A percentile compares a stretch with the other conserved stretches of the same genome.
Conservation (phyloP, 2,888 invertebrate genomes). For the Cryptus armator region DNA sequence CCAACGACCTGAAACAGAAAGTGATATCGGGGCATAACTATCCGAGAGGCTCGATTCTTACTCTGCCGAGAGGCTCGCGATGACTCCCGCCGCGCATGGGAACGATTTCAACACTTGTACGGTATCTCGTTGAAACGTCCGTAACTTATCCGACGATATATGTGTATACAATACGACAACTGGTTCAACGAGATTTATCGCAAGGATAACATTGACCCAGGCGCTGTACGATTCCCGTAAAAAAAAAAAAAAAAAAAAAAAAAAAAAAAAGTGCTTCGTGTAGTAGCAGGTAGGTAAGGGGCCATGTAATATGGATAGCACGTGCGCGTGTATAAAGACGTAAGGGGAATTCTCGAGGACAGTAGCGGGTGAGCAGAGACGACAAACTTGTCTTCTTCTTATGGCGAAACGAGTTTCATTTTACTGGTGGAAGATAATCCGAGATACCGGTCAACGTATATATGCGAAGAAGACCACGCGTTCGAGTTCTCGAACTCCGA, state of each 20-base stretch:
- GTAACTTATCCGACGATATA: not conserved
- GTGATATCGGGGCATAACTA: conserved; percentile 3
- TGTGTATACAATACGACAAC: conserved; percentile 16
- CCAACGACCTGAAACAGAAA: conserved; percentile 88
- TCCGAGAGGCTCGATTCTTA: conserved; percentile 29
- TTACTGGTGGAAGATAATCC: conserved; percentile 41
- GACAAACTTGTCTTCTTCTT: conserved; percentile 64
- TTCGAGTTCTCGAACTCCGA: conserved; percentile 27
- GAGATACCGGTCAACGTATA: conserved; percentile 50
- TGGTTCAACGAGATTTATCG: conserved; percentile 59
- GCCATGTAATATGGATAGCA: conserved; percentile 31
- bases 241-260: conserved; percentile 30
- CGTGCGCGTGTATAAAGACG: conserved; percentile 40
- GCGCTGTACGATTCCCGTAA: conserved; percentile 66
- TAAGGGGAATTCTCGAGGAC: conserved; percentile 29
- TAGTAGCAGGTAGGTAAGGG: conserved; percentile 12
- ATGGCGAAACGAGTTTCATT: conserved; percentile 72
- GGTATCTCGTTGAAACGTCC: not conserved
- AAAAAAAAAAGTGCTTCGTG: conserved; percentile 12
- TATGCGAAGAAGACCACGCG: not conserved
- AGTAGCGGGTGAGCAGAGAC: conserved; percentile 46
- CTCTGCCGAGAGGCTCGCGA: conserved; percentile 21
- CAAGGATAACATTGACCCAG: conserved; percentile 74
- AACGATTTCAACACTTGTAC: conserved; percentile 37
- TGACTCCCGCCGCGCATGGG: conserved; percentile 37